Percentiles rank a stretch among this genome's conserved stretches.
Evolutionary conservation across 2,797 vertebrate species (phyloP).

Genomic region (Hippocampus kuda): DNA sequence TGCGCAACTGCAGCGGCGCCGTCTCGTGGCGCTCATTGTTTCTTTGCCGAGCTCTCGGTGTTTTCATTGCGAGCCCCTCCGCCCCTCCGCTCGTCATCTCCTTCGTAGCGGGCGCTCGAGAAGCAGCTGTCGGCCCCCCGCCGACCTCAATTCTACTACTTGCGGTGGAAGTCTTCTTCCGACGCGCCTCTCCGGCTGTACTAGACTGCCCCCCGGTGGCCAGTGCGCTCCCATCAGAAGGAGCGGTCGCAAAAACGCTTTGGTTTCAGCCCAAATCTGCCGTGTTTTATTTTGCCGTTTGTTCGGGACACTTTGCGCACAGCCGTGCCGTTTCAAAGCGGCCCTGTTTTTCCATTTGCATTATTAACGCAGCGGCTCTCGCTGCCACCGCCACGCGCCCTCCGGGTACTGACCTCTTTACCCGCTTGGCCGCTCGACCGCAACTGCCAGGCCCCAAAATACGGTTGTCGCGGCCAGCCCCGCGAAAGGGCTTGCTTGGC

Average conservation of each 20-base stretch:
- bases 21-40: conserved; percentile 62
- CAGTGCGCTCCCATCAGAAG: no score
- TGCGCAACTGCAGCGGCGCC: conserved; percentile 52
- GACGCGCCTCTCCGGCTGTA: no score
- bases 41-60: conserved; percentile 46
- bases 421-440: conserved; percentile 29
- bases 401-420: conserved; percentile 37
- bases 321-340: conserved; percentile 42
- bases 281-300: conserved; percentile 27
- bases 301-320: conserved; percentile 23
- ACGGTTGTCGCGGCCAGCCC: background rate
- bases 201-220: no score
- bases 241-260: no score
- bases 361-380: conserved; percentile 59
- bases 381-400: conserved; percentile 36
- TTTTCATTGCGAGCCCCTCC: conserved; percentile 40
- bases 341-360: conserved; percentile 60
- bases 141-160: no score
- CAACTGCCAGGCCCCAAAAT: background rate
- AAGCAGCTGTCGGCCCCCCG: conserved; percentile 8
- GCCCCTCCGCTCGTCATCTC: conserved; percentile 55
- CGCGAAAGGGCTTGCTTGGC: no score
- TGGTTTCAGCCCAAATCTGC: background rate
- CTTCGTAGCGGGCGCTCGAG: conserved; percentile 41
- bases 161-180: no score